Base-by-base conservation (phyloP, 2,797 vertebrate species). In the Anabas testudineus region DNA sequence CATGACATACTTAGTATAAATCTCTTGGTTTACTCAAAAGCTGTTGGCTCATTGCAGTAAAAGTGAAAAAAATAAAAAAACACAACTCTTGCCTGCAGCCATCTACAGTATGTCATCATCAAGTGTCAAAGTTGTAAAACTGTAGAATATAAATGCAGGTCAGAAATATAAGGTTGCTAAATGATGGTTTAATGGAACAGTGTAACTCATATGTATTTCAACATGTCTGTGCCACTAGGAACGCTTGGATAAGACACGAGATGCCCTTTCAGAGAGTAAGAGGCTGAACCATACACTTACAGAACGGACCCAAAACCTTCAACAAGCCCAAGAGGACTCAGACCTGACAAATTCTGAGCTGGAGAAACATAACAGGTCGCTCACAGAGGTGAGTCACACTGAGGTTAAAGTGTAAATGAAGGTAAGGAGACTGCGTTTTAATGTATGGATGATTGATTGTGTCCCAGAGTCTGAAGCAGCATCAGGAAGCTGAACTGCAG, bases 261-360 rank as follows among this genome's bases (percentile, higher is more conserved):
- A 90, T 36, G 69, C 85, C 21, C 90, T 96, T 43, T 90, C 90
- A 14, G 92, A 95, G 34, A 91, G 88, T 70, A 94, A 94, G 78
- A 92, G 81, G 74, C 91, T 92, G 73, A 92, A 90, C 80, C 90
- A 92, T 53, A 64, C 53, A 16, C 89, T 94, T 48, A 83, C 85
- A 4, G 88, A 93, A 73, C 88, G 82, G 34, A 83, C 74, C 46
- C 90, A 91, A 76, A 88, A 45, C 69, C 83, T 94, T 63, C 89
- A 95, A 57, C 87, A 75, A 58, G 82, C 74, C 41, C 90, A 91
- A 4, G 87, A 92, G 36, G 87, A 92, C 21, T 74, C 75, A 0
- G 87, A 94, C 66, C 74, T 83, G 26, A 76, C 71, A 64, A 52
- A 84, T 48, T 88, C 81, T 32, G 92, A 94, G 49, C 89, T 94